These are phyloP conservation scores for Dione vanillae DNA, from an alignment of 2,888 invertebrate genomes.

Conservation along the genomic window DNA sequence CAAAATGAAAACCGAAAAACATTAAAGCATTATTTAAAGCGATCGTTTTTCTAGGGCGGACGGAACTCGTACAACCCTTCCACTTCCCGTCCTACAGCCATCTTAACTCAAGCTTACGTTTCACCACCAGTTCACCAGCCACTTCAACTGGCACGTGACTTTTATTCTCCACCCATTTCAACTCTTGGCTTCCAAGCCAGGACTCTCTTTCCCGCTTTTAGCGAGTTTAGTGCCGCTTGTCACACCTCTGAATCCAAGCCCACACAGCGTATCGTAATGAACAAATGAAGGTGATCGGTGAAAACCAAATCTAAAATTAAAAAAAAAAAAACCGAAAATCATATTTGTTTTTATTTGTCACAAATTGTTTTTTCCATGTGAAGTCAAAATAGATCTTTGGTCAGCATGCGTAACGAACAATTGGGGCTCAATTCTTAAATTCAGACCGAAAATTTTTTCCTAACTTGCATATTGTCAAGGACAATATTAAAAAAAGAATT, in stretches of 20 bases:
- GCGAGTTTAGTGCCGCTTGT: conserved; percentile 27
- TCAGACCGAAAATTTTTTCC: too few species aligned
- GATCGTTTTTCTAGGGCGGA: too few species aligned
- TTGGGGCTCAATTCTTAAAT: too few species aligned
- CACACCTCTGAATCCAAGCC: conserved; percentile 60
- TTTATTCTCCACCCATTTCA: neutral
- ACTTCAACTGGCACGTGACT: neutral
- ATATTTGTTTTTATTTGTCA: neutral
- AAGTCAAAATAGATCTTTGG: too few species aligned
- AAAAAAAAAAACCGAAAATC: neutral
- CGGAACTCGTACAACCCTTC: too few species aligned
- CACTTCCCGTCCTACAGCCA: too few species aligned
- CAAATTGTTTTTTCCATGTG: too few species aligned
- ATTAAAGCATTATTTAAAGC: too few species aligned
- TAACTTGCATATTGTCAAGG: neutral
- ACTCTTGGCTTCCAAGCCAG: conserved; percentile 2
- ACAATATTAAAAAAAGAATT: neutral
- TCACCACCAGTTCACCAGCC: neutral
- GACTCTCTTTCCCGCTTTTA: conserved; percentile 63
- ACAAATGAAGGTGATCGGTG: neutral
- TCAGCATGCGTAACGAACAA: too few species aligned
- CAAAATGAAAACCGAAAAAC: too few species aligned
- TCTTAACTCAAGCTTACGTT: neutral
- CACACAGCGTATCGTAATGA: neutral
- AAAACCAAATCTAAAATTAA: neutral